Evolutionary conservation across 2,113 vertebrate species (phyloP).

Genomic region (Lipotes vexillifer): DNA sequence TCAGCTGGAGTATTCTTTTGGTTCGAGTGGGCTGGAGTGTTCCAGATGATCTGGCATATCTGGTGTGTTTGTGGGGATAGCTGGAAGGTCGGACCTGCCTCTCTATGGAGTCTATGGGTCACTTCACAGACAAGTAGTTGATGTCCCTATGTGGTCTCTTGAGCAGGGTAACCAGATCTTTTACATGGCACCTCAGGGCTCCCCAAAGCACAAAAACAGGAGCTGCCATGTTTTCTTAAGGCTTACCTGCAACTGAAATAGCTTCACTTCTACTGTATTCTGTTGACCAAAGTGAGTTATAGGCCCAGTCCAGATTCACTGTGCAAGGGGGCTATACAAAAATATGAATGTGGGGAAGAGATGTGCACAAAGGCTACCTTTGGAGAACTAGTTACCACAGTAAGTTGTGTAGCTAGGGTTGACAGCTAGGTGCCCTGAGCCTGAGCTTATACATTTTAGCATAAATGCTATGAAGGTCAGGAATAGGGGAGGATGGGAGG

Average conservation of each 20-base stretch:
- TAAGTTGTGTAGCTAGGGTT: neutral
- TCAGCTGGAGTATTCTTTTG: neutral
- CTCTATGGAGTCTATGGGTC: neutral
- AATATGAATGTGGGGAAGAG: neutral
- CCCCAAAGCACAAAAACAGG: neutral
- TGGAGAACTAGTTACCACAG: neutral
- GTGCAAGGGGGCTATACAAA: neutral
- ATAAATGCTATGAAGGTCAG: neutral
- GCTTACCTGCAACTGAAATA: neutral
- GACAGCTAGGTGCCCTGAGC: neutral
- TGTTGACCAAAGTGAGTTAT: neutral
- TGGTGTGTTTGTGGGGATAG: neutral
- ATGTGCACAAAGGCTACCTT: neutral
- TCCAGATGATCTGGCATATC: neutral
- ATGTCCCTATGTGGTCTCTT: neutral
- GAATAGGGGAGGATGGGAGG: neutral
- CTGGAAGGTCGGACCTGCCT: fast-evolving
- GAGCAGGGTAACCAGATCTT: neutral
- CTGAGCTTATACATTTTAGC: neutral
- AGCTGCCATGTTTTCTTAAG: neutral
- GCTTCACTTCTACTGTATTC: neutral
- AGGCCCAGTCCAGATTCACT: neutral
- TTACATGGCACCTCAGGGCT: neutral
- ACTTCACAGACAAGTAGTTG: fast-evolving
- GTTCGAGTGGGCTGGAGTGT: neutral